Base-by-base conservation (phyloP, 2,113 vertebrate species). In the Anarhynchus alexandrinus region DNA sequence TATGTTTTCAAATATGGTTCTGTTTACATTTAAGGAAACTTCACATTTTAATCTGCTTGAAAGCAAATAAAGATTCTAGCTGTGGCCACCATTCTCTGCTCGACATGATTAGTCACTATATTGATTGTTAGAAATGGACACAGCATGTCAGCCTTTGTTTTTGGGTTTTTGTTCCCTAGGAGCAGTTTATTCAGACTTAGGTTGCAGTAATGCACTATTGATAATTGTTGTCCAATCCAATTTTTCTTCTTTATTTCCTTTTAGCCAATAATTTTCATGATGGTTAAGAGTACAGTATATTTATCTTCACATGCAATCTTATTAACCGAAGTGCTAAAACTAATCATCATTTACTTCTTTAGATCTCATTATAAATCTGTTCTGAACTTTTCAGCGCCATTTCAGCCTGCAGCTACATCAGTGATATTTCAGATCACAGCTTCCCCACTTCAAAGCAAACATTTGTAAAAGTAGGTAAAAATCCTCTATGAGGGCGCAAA, bases 161-260 rank as follows among this genome's bases (percentile, higher is more conserved):
- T 38, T 15, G 6, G 18, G 30, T 38, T 80, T 66, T 84, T 72
- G 57, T n/a, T 7, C 36, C 34, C 52, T 54, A 85, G 66, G 34
- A 94, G 57, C 34, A 62, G 66, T 79, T 91, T 66, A 69, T 87
- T 85, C 70, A 94, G 85, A 88, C 45, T 82, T 66, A 40, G 34
- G 57, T 16, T 92, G 66, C 36, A 61, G 40, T 93, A 96, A 91
- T 91, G 91, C 58, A 72, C 30, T 94, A 92, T 74, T 93, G 95
- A 87, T 95, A 94, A 72, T 85, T 88, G 72, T 74, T 94, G 36
- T 76, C 54, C 54, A 74, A 85, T 62, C 10, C 40, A 84, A 61
- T 80, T 73, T 95, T 90, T 91, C 61, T 86, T 81, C 54, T 88
- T 90, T 86, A 86, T 87, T 93, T 91, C 22, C 36, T 82, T 94